Evolutionary conservation across 2,888 invertebrate genomes (phyloP), one percentile per base, ranked within the genome.

Genomic region (Drosophila quinaria): DNA sequence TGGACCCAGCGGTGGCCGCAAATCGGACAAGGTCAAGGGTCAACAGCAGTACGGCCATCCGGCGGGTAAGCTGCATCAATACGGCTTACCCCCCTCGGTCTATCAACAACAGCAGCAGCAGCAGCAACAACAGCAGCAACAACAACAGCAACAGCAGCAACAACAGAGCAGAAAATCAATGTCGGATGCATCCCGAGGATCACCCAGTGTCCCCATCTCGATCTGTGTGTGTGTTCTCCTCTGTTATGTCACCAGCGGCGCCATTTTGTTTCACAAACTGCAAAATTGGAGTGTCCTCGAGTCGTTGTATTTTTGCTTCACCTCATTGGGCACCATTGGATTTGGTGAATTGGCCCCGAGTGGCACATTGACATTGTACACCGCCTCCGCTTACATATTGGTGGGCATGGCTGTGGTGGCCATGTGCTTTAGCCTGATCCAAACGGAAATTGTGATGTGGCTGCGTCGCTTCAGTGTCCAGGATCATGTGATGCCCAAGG

Each of bases 271-370:
- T 93, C 96, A 97, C 70, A 94, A 96, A 59, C 96, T 98, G 91
- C 99, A 99, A 92, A 95, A 95, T 80, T 99, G 99, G 99, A 96
- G 95, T 69, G 94, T 97, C 42, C 94, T 98, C 58, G 98, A 98
- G 90, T 98, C 98, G 35, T 94, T 96, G 70, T 96, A 96, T 91
- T 96, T 96, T 91, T 96, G 96, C 84, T 96, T 96, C 92, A 96
- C 96, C 17, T 96, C 95, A 70, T 93, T 95, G 72, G 96, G 97
- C 25, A 97, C 97, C 11, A 97, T 97, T 78, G 97, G 97, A 1
- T 97, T 97, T 89, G 97, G 97, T 0, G 96, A 97, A 88, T 92
- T 97, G 75, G 94, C 95, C 61, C 97, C 97, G 0, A 92, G 92
- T 35, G 93, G 94, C 77, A 96, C 96, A 79, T 92, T 96, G 31